phyloP scores from a whole-genome alignment of 1,140 invertebrate genomes.

The Cardiocondyla obscurior region DNA sequence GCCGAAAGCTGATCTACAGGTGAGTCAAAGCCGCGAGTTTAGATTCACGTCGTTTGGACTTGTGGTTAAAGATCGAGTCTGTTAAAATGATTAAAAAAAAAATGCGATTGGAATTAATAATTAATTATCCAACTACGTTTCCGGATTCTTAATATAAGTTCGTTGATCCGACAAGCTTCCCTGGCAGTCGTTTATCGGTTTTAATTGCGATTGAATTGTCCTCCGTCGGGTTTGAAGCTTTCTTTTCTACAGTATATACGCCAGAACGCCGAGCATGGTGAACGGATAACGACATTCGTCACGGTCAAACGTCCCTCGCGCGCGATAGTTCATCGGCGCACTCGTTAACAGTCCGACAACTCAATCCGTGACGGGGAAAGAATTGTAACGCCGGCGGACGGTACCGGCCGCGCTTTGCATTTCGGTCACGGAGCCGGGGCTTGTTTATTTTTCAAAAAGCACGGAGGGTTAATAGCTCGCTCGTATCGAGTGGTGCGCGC shows the following conservation, averaged over 20 bases:
- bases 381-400: background rate
- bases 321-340: conserved; percentile 31
- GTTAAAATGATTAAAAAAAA: too few relatives aligned
- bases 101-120: background rate
- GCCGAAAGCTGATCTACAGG: conserved; percentile 99
- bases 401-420: conserved; percentile 39
- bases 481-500: conserved; percentile 68
- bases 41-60: too few relatives aligned
- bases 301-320: conserved; percentile 16
- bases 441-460: conserved; percentile 64
- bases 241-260: too few relatives aligned
- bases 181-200: too few relatives aligned
- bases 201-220: too few relatives aligned
- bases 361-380: conserved; percentile 13
- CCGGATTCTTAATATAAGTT: background rate
- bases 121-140: background rate
- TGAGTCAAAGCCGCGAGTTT: conserved; percentile 79
- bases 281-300: conserved; percentile 35
- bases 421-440: conserved; percentile 48
- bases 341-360: conserved; percentile 41
- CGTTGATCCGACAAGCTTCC: too few relatives aligned
- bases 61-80: too few relatives aligned
- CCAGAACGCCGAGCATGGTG: too few relatives aligned
- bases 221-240: too few relatives aligned
- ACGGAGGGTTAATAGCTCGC: conserved; percentile 76